A percentile compares a stretch with the other conserved stretches of the same genome.
Evolutionary conservation across 2,797 vertebrate species (phyloP).

Genomic region (Mus spretus): DNA sequence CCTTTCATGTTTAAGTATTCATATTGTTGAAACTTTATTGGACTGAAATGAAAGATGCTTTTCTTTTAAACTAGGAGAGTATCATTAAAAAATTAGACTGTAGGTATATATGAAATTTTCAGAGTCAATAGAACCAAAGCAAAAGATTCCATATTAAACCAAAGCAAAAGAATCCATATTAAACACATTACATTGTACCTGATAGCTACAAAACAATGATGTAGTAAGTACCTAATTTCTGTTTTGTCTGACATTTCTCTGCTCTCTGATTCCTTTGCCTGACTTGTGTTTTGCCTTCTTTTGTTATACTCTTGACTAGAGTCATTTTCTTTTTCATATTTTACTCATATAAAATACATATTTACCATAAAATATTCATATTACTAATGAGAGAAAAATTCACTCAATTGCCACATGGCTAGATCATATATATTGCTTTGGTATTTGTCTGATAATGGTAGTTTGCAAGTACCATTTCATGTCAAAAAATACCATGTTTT

Average conservation of each 20-base stretch:
- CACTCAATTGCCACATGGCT: background rate
- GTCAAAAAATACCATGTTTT: conserved; percentile 9
- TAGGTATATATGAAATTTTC: background rate
- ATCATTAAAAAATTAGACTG: background rate
- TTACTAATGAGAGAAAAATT: background rate
- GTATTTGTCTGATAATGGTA: background rate
- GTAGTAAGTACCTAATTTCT: background rate
- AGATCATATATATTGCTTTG: background rate
- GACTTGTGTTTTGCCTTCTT: background rate
- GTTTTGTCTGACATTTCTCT: background rate
- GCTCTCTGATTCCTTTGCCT: background rate
- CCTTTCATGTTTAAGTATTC: background rate
- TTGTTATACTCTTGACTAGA: background rate
- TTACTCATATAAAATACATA: background rate
- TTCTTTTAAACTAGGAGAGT: background rate
- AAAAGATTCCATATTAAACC: too few relatives aligned
- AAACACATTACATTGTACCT: background rate
- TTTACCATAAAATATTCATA: background rate
- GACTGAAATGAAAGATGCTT: background rate
- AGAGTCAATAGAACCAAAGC: background rate
- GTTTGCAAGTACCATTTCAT: background rate
- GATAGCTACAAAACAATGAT: background rate
- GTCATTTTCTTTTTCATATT: background rate
- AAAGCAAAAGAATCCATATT: background rate
- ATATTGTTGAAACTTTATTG: background rate